A percentile compares a stretch with the other conserved stretches of the same genome.
These are phyloP conservation scores for Morone chrysops DNA, from an alignment of 2,113 vertebrate genomes.

Conservation along the genomic window DNA sequence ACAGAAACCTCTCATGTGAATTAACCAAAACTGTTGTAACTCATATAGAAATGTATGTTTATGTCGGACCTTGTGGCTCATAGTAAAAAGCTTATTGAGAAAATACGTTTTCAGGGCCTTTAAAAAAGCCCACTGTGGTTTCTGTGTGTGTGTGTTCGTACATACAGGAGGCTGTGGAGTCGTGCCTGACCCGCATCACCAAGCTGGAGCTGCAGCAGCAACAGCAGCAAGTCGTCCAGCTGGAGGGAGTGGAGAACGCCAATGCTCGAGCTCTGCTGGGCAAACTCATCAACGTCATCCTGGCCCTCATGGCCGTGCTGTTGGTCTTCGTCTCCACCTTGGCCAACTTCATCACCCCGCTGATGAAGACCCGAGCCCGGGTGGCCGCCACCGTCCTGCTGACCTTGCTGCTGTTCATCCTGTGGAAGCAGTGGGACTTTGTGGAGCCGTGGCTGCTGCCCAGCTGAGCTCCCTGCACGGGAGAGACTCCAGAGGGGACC, in stretches of 20 bases:
- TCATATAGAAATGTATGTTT: background rate
- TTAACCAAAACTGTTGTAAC: background rate
- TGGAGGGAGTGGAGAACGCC: slow-evolving; percentile 98
- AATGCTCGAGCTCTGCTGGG: slow-evolving; percentile 95
- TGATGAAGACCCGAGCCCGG: slow-evolving; percentile 96
- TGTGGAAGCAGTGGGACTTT: slow-evolving; percentile 98
- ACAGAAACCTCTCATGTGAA: background rate
- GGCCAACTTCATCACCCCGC: slow-evolving; percentile 98
- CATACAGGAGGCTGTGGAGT: slow-evolving; percentile 94
- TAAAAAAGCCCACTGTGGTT: background rate
- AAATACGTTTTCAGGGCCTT: background rate
- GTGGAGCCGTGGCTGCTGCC: slow-evolving; percentile 90
- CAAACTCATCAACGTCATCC: slow-evolving; percentile 98
- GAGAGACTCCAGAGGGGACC: slow-evolving; percentile 24
- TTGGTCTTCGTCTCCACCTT: slow-evolving; percentile 98
- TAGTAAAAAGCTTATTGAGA: background rate
- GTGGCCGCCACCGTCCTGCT: slow-evolving; percentile 91
- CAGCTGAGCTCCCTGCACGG: slow-evolving; percentile 83
- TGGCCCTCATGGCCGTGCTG: slow-evolving; percentile 97
- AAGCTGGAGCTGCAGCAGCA: slow-evolving; percentile 99
- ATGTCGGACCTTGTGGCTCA: background rate
- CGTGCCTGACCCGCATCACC: slow-evolving; percentile 95
- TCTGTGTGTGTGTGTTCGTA: slow-evolving; percentile 8
- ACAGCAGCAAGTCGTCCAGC: slow-evolving; percentile 97
- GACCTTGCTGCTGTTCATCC: slow-evolving; percentile 89